Evolutionary conservation across 1,140 invertebrate species (phyloP), one percentile per base, ranked within the genome.

Genomic region (Pseudachorutes palmiensis): DNA sequence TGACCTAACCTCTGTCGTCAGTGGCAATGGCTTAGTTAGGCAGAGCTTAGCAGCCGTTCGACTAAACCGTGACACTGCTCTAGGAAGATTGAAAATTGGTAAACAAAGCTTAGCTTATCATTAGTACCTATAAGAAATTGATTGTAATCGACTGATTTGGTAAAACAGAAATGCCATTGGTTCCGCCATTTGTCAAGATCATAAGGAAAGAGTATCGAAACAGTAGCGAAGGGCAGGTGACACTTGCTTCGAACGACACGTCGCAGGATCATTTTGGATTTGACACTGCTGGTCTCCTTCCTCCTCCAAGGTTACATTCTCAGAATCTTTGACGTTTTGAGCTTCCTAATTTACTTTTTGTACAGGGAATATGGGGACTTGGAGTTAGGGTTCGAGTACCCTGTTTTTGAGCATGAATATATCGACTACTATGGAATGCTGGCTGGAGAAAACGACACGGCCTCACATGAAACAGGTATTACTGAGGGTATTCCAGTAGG

Each of bases 81-180:
- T n/a, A n/a, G n/a, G n/a, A n/a, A n/a, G n/a, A n/a, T n/a, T n/a
- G n/a, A n/a, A n/a, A n/a, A n/a, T n/a, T n/a, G n/a, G n/a, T n/a
- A n/a, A n/a, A n/a, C n/a, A n/a, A n/a, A n/a, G n/a, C n/a, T n/a
- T n/a, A n/a, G n/a, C n/a, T n/a, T n/a, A n/a, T n/a, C n/a, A n/a
- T n/a, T n/a, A n/a, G n/a, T n/a, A n/a, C n/a, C n/a, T n/a, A n/a
- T n/a, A n/a, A n/a, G n/a, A n/a, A n/a, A n/a, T n/a, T n/a, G n/a
- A n/a, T n/a, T n/a, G n/a, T n/a, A n/a, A n/a, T n/a, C n/a, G n/a
- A n/a, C n/a, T n/a, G n/a, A n/a, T n/a, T n/a, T n/a, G n/a, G n/a
- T n/a, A n/a, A n/a, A n/a, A n/a, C 36, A 55, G 51, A 55, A 55
- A 55, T 55, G 51, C 51, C 51, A 22, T 9, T 55, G 12, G 51